Conservation (phyloP, 2,888 invertebrate species). For the Thymelicus lineola region DNA sequence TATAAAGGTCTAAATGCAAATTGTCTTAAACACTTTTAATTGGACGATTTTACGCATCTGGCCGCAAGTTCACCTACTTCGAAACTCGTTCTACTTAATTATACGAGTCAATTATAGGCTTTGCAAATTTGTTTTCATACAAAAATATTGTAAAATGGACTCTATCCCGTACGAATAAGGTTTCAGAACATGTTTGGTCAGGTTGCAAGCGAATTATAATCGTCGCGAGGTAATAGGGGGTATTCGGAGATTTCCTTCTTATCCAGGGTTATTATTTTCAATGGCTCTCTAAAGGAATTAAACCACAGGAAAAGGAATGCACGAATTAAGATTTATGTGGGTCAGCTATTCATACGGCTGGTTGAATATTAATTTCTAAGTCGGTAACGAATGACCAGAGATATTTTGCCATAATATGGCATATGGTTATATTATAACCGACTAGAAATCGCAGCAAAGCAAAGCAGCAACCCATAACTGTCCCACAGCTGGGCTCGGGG, state of each 20-base stretch:
- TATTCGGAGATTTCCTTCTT: conserved; percentile 41
- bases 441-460: no score
- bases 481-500: no score
- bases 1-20: conserved; percentile 47
- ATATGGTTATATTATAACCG: no score
- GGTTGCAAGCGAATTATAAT: conserved; percentile 30
- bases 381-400: background rate
- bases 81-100: conserved; percentile 46
- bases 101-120: conserved; percentile 41
- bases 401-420: no score
- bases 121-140: background rate
- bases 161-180: background rate
- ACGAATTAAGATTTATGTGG: conserved; percentile 25
- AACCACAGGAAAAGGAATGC: conserved; percentile 38
- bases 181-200: background rate
- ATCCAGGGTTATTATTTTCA: conserved; percentile 42
- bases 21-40: conserved; percentile 52
- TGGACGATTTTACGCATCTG: conserved; percentile 55
- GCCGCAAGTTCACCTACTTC: conserved; percentile 45
- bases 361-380: conserved; percentile 6
- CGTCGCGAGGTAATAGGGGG: conserved; percentile 40
- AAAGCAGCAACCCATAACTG: no score
- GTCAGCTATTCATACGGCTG: conserved; percentile 15
- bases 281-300: conserved; percentile 47
- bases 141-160: background rate